phyloP scores from a whole-genome alignment of 1,140 invertebrate genomes.

The Heliconius himera region DNA sequence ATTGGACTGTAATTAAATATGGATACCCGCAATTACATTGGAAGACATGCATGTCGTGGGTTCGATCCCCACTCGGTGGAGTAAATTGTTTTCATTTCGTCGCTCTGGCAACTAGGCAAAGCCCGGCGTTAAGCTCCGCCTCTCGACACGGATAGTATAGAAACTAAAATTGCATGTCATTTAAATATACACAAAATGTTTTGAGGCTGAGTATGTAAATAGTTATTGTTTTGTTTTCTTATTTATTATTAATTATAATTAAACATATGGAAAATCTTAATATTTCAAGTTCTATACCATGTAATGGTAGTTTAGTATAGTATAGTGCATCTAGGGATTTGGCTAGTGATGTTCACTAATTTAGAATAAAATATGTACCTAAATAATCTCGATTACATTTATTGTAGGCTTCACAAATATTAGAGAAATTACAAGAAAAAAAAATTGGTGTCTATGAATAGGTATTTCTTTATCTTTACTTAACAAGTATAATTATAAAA shows the following conservation, averaged over 20 bases:
- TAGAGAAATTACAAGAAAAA: neutral
- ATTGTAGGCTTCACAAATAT: slow-evolving; percentile 54
- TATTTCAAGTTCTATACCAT: slow-evolving; percentile 55
- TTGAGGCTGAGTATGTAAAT: slow-evolving; percentile 75
- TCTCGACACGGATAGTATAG: no score
- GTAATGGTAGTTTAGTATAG: slow-evolving; percentile 58
- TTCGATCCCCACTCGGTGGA: neutral
- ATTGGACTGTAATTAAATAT: neutral
- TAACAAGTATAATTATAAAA: slow-evolving; percentile 36
- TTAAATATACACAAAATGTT: slow-evolving; percentile 36
- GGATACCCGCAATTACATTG: neutral
- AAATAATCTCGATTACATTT: slow-evolving; percentile 70
- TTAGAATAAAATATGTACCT: slow-evolving; percentile 68
- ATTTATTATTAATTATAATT: slow-evolving; percentile 72
- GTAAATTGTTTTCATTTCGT: neutral
- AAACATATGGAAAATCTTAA: slow-evolving; percentile 47
- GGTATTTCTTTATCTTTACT: slow-evolving; percentile 28
- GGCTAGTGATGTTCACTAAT: slow-evolving; percentile 68
- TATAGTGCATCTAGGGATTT: slow-evolving; percentile 46
- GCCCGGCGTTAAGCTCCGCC: no score
- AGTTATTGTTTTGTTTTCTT: slow-evolving; percentile 63
- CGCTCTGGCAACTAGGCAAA: no score
- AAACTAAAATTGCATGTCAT: neutral
- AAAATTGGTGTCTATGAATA: neutral
- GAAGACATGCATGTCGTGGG: neutral